Conservation (phyloP, 1,140 invertebrate species). For the Brachionus rotundiformis region DNA sequence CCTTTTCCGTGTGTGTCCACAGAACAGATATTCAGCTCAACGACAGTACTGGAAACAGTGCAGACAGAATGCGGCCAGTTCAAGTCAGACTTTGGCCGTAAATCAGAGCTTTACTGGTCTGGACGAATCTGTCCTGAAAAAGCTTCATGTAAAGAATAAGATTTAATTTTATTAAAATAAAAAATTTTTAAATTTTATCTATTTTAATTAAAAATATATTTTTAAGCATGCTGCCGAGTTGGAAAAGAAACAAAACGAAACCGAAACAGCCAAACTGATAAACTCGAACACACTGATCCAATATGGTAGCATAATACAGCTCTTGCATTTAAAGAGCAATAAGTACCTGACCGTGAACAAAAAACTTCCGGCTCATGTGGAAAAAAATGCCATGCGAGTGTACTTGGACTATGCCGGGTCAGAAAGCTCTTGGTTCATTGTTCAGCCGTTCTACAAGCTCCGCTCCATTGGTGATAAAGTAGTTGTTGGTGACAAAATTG, state of each 20-base stretch:
- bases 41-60: slow-evolving; percentile 92
- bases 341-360: slow-evolving; percentile 98
- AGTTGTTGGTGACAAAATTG: slow-evolving; percentile 97
- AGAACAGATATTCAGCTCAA: slow-evolving; percentile 97
- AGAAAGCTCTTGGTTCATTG: slow-evolving; percentile 98
- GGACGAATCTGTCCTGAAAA: slow-evolving; percentile 50
- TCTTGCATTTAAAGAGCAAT: slow-evolving; percentile 97
- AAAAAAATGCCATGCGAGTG: slow-evolving; percentile 98
- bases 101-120: neutral
- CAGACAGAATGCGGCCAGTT: slow-evolving; percentile 29
- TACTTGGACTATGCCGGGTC: slow-evolving; percentile 94
- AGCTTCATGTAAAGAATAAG: slow-evolving; percentile 25
- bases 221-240: slow-evolving; percentile 92
- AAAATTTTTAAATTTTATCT: slow-evolving; percentile 53
- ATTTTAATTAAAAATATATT: neutral
- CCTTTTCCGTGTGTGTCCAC: slow-evolving; percentile 97
- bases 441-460: slow-evolving; percentile 95
- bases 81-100: neutral
- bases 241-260: slow-evolving; percentile 95
- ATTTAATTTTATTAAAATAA: neutral
- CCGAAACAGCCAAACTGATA: slow-evolving; percentile 89
- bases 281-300: slow-evolving; percentile 78
- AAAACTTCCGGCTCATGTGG: slow-evolving; percentile 87
- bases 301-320: slow-evolving; percentile 74
- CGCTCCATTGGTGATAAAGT: slow-evolving; percentile 82